A percentile compares a stretch with the other conserved stretches of the same genome.
Evolutionary conservation across 2,113 vertebrate species (phyloP).

Genomic region (Triplophysa dalaica): DNA sequence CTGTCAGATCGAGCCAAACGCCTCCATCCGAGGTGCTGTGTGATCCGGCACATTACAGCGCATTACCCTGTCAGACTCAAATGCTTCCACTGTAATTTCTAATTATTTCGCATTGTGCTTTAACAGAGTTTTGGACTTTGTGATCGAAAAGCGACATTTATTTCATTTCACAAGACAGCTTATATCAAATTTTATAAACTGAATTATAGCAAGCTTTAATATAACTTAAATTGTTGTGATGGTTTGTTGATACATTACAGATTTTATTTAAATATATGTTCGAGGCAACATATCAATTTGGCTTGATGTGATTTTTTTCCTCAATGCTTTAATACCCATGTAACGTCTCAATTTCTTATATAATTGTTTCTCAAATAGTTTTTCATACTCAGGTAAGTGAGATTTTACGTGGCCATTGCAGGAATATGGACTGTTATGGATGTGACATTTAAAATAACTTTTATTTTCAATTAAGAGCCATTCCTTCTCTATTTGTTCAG

Average conservation of each 20-base stretch:
- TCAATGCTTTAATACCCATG: too few species aligned
- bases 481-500: too few species aligned
- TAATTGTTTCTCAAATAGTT: too few species aligned
- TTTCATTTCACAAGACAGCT: constrained; percentile 8
- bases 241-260: constrained; percentile 30
- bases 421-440: too few species aligned
- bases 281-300: constrained; percentile 9
- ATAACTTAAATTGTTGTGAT: constrained; percentile 47
- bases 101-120: constrained; percentile 17
- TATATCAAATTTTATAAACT: not conserved
- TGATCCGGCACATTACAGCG: constrained; percentile 27
- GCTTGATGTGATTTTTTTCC: constrained; percentile 9
- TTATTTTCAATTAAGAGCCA: too few species aligned
- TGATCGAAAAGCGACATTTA: constrained; percentile 32
- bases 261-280: constrained; percentile 51
- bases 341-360: too few species aligned
- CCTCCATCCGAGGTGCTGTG: not conserved
- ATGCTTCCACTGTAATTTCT: not conserved
- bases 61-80: constrained; percentile 8
- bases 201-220: constrained; percentile 33
- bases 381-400: too few species aligned
- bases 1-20: constrained; percentile 1
- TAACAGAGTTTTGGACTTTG: constrained; percentile 19
- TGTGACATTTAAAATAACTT: too few species aligned
- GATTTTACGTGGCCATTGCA: too few species aligned